Conservation (phyloP, 64 coral and sea anemone genomes). For the Dendrophyllia cribrosa region DNA sequence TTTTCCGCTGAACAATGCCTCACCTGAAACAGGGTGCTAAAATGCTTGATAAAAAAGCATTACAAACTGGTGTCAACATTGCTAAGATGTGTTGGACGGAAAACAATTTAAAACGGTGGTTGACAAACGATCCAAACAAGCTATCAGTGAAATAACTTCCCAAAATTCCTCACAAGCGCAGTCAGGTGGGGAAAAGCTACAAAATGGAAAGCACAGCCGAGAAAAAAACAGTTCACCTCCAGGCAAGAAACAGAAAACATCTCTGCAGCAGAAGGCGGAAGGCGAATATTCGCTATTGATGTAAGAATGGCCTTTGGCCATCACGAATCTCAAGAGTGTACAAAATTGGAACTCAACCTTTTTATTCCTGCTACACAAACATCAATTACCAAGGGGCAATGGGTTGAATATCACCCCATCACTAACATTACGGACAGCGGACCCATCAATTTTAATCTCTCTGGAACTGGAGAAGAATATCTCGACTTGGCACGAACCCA, state of each 20-base stretch:
- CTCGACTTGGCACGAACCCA: conserved; percentile 24
- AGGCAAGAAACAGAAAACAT: background rate
- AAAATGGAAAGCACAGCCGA: no score
- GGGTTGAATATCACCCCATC: conserved; percentile 29
- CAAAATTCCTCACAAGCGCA: background rate
- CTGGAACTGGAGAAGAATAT: conserved; percentile 8
- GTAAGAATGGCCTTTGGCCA: background rate
- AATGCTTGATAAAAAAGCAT: background rate
- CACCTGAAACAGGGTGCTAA: background rate
- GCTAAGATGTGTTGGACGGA: background rate
- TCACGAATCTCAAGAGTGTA: conserved; percentile 9
- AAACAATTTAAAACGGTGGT: no score
- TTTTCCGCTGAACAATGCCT: background rate
- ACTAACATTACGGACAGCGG: no score
- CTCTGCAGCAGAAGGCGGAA: no score
- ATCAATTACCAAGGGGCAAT: no score
- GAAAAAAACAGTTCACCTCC: no score
- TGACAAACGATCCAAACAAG: no score
- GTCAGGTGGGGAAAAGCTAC: background rate
- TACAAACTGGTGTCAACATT: background rate
- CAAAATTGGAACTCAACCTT: no score
- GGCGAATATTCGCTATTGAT: background rate
- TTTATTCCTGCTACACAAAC: no score
- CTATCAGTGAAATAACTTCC: no score
- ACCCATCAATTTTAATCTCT: conserved; percentile 7